These are phyloP conservation scores for Drosophila anomalipes DNA, from an alignment of 2,888 invertebrate genomes.

Conservation along the genomic window DNA sequence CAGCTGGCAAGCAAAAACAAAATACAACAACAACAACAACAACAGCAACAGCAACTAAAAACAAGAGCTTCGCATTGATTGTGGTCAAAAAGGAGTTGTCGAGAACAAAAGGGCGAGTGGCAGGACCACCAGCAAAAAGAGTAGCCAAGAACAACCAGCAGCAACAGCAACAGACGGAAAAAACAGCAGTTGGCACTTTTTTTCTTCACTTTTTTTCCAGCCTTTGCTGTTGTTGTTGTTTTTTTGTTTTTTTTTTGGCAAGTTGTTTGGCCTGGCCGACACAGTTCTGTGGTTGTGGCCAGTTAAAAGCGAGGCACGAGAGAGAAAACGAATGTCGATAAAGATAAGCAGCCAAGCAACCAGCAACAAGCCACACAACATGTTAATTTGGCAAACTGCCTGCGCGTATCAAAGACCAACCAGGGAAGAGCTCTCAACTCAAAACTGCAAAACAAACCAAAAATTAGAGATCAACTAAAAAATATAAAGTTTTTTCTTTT, in stretches of 20 bases:
- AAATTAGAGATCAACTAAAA: not conserved
- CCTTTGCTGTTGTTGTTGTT: not conserved
- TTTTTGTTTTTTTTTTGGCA: constrained; percentile 33
- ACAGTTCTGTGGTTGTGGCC: constrained; percentile 45
- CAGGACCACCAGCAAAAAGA: constrained; percentile 67
- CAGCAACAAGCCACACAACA: constrained; percentile 35
- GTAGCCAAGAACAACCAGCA: constrained; percentile 46
- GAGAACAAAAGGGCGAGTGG: constrained; percentile 62
- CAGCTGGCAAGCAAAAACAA: constrained; percentile 14
- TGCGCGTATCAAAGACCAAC: constrained; percentile 37
- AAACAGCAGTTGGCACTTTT: constrained; percentile 72
- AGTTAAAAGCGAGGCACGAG: constrained; percentile 36
- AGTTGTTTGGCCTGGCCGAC: constrained; percentile 42
- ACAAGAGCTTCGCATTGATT: constrained; percentile 63
- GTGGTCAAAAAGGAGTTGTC: constrained; percentile 72
- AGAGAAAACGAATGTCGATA: constrained; percentile 59
- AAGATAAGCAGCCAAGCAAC: constrained; percentile 54
- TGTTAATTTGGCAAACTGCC: constrained; percentile 55
- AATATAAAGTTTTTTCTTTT: not conserved
- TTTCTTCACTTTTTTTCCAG: constrained; percentile 23
- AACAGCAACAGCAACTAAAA: constrained; percentile 4
- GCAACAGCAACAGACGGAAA: constrained; percentile 32
- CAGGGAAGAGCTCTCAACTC: not conserved
- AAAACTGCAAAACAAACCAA: constrained; percentile 6
- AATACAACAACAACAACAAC: not conserved